Evolutionary conservation across 2,113 vertebrate genomes (phyloP), one percentile per base, ranked within the genome.

Genomic region (Choloepus hoffmanni): DNA sequence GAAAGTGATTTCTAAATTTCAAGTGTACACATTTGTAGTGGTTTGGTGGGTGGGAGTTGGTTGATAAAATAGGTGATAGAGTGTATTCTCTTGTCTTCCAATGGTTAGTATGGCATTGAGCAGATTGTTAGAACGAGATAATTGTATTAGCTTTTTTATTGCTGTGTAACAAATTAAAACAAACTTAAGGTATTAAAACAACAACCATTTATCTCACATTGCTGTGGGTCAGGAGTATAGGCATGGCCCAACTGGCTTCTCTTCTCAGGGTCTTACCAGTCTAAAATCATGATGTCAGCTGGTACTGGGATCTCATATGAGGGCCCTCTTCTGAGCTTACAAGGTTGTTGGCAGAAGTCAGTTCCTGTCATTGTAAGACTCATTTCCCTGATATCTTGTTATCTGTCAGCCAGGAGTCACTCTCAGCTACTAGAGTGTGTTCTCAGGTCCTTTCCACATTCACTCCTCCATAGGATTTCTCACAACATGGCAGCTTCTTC

Each of bases 121-220:
- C 24, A 36, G 15, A 87, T 36, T 84, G 21, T 74, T 72, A 65
- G 43, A 92, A 53, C 5, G 60, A 85, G 12, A 12, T 72, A 76
- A 50, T 73, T 89, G 11, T 40, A 48, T 86, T 74, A 50, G 3
- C 16, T 53, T 83, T 85, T 85, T 50, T 89, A 72, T 83, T 85
- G 4, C 30, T 90, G 24, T 72, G 13, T 93, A 89, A 63, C 72
- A 93, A 83, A 90, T 84, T n/a, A 48, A 23, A 26, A 62, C 28
- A 79, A 36, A 74, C 19, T 43, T 93, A 68, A 92, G 78, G 60
- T 78, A 36, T 68, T 89, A 78, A 85, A 96, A 62, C 24, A 94
- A 23, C 18, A 89, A 50, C 24, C 48, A 79, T 58, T 95, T 89
- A 89, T 89, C 48, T 78, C 50, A 63, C 21, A 81, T 78, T 81